Base-by-base conservation (phyloP, 2,113 vertebrate species). In the Baryphthengus martii region DNA sequence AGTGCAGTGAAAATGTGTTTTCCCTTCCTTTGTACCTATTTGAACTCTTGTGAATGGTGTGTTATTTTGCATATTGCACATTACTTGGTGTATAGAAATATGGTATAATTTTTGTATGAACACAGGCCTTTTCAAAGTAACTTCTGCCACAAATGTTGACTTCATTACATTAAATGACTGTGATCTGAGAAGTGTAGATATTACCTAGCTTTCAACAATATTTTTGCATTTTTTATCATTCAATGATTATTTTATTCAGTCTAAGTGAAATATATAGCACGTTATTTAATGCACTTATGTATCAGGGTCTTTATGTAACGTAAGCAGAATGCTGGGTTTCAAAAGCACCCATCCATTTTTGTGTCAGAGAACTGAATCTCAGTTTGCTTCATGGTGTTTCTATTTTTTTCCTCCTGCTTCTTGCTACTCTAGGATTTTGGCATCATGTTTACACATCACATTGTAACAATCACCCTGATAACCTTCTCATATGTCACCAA, bases 401-500 rank as follows among this genome's bases (percentile, higher is more conserved):
- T 73, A 26, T 59, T 85, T 50, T 63, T 75, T 50, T 31, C 4
- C 28, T 37, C 31, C 70, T 89, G 35, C 61, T 93, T 97, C 84
- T 94, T 94, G 33, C 90, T 95, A 44, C 74, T 96, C 59, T 97
- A 99, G 99, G 99, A 99, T 95, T 99, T 99, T 93, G 98, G 98
- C 88, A 96, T 99, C 95, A 99, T 99, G 99, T 99, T 99, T 97
- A 97, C 99, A 94, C 99, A 99, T 97, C 99, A 99, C 40, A 89
- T 99, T 96, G 91, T 98, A 92, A 59, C 98, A 70, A 97, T 99
- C 97, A 98, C 96, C 70, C 98, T 99, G 97, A 98, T 99, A 96
- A 97, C 97, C 78, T 98, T 99, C 97, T 99, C 99, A 49, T 99
- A 99, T 19, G 98, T 99, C 93, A 99, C 99, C 97, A 99, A 99